Evolutionary conservation across 2,113 vertebrate species (phyloP).

Genomic region (human): GRCh38 chr3:115207001-115207500

Average conservation of each 20-base stretch:
- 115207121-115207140: neutral
- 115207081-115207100: neutral
- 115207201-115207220: neutral
- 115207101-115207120: neutral
- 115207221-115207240: neutral
- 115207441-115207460: neutral
- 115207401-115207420: neutral
- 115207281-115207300: neutral
- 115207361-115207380: neutral
- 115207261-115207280: neutral
- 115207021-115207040: neutral
- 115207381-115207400: neutral
- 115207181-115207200: neutral
- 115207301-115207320: neutral
- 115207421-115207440: neutral
- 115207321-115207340: neutral
- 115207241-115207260: neutral
- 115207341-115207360: conserved; percentile 4
- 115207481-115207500: neutral
- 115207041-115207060: neutral
- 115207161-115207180: conserved; percentile 15
- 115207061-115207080: neutral
- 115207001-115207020: neutral
- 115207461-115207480: neutral
- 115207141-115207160: neutral